phyloP scores from a whole-genome alignment of 2,888 invertebrate genomes.

The Leptinotarsa peninsularis region DNA sequence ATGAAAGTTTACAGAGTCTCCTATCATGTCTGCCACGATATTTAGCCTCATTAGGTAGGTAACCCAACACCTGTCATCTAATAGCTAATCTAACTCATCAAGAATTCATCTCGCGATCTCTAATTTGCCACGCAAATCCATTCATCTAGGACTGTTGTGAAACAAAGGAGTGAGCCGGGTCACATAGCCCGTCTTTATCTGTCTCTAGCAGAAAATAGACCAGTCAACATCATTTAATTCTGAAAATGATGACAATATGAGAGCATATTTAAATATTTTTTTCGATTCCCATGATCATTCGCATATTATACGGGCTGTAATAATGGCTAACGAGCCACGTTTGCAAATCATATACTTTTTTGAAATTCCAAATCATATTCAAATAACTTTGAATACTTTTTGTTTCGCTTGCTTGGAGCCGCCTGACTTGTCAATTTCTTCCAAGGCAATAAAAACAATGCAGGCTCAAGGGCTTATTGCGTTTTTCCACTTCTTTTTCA shows the following conservation, averaged over 20 bases:
- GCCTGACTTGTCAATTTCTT: too few relatives aligned
- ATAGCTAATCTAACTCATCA: slow-evolving; percentile 62
- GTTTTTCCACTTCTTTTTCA: too few relatives aligned
- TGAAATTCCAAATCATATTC: too few relatives aligned
- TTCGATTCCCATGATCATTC: too few relatives aligned
- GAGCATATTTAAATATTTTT: too few relatives aligned
- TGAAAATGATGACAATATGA: background rate
- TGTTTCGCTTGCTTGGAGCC: too few relatives aligned
- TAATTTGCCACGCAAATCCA: slow-evolving; percentile 62
- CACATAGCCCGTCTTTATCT: slow-evolving; percentile 23
- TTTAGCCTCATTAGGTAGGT: slow-evolving; percentile 45
- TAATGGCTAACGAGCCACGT: too few relatives aligned
- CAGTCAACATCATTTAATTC: background rate
- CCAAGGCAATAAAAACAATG: too few relatives aligned
- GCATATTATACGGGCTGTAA: too few relatives aligned
- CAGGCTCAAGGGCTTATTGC: too few relatives aligned
- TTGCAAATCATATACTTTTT: too few relatives aligned
- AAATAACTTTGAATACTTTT: too few relatives aligned
- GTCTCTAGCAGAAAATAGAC: slow-evolving; percentile 1
- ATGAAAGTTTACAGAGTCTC: slow-evolving; percentile 22
- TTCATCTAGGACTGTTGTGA: slow-evolving; percentile 49
- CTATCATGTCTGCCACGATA: slow-evolving; percentile 34
- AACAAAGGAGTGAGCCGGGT: slow-evolving; percentile 41
- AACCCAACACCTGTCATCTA: slow-evolving; percentile 59
- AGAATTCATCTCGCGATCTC: slow-evolving; percentile 62